Evolutionary conservation across 2,113 vertebrate species (phyloP).

Genomic region (Actenoides lindsayi): DNA sequence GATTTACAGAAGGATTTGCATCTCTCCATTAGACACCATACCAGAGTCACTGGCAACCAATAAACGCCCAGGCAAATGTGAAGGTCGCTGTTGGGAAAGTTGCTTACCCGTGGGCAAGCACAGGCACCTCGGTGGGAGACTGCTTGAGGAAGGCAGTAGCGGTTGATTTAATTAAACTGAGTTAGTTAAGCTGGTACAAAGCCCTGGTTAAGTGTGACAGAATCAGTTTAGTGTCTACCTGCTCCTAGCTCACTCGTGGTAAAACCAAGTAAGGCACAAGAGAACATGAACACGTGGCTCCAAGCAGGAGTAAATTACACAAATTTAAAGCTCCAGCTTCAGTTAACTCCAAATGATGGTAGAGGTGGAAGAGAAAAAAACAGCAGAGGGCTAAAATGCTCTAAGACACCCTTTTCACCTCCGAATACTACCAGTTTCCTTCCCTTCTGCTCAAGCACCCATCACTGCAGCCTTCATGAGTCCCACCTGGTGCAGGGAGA

Average conservation of each 20-base stretch:
- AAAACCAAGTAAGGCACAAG: background rate
- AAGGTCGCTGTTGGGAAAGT: background rate
- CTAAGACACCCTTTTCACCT: background rate
- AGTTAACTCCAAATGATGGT: background rate
- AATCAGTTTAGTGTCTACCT: constrained; percentile 15
- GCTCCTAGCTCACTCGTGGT: background rate
- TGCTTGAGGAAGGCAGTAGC: background rate
- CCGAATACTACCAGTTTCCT: background rate
- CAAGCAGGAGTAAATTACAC: background rate
- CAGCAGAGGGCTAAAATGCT: background rate
- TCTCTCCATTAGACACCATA: background rate
- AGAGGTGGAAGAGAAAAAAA: background rate
- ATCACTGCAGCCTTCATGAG: background rate
- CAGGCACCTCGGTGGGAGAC: background rate
- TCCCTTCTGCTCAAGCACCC: background rate
- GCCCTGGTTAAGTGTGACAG: background rate
- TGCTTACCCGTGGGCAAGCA: background rate
- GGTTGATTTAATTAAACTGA: constrained; percentile 27
- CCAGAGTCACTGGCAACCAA: background rate
- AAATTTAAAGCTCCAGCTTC: background rate
- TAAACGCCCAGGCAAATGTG: background rate
- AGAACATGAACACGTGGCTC: background rate
- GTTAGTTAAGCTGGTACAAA: background rate
- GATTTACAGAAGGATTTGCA: background rate
- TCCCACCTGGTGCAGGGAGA: background rate